Base-by-base conservation (phyloP, 2,888 invertebrate species). In the Drosophila meridiana region DNA sequence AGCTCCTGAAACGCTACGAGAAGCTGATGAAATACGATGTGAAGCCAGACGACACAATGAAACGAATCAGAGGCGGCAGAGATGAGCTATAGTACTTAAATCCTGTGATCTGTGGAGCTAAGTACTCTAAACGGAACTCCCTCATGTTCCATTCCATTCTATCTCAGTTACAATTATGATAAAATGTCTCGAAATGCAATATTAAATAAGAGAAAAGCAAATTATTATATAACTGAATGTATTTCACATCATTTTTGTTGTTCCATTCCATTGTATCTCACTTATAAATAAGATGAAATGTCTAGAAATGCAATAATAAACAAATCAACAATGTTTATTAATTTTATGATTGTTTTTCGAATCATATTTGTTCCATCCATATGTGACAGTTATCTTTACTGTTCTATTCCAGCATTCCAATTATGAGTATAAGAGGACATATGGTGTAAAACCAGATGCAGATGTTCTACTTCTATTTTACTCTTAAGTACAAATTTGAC, bases 1-100 rank as follows among this genome's bases (percentile, higher is more conserved):
- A 94, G 77, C 93, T 99, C 65, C 93, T 99, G 8, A 95, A 94
- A 69, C 94, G 94, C 81, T 99, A 98, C 93, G 94, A 95, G 2
- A 95, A 95, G 89, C 93, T 98, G 52, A 90, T 98, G 8, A 95
- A 94, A 58, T 98, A 95, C 92, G 93, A 95, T 76, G 94, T 96
- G 9, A 91, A 92, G 34, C 93, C 94, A 79, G 95, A 96, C 90
- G 80, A 92, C n/a, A 92, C 94, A 90, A 93, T 96, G 53, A 94
- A 95, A 50, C 94, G 94, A 91, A 93, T 96, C 26, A 63, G 68
- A 0, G 40, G 52, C 0, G 26, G 26, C 14, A 88, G 70, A 45
- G 80, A 86, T 42, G 85, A 86, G 53, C 53, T 86, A 14, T 86
- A 80, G 40, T 50, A 45, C 13, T 32, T 2, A 4, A 26, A 38